Evolutionary conservation across 2,888 invertebrate species (phyloP), one percentile per base, ranked within the genome.

Genomic region (Chirona hameri): DNA sequence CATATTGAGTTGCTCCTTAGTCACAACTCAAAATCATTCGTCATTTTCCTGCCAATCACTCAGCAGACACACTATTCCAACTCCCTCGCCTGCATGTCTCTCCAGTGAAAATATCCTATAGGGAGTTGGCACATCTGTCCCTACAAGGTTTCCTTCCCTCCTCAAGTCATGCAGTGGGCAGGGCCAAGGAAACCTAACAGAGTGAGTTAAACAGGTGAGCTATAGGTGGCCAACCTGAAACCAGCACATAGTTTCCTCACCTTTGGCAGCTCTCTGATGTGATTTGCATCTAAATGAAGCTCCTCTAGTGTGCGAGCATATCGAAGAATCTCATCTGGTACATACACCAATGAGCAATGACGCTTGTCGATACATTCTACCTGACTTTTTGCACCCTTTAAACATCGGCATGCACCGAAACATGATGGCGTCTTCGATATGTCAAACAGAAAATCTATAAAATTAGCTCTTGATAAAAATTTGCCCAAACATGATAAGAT

Each of bases 291-390:
- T 87, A 99, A 91, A 87, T 99, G 92, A 86, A 99, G 92, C 90
- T 99, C 99, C 90, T 99, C 99, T 87, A 99, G 91, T 89, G 97
- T 98, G 88, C 98, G 92, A 85, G 97, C 94, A 90, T 99, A 98
- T 87, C 99, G 93, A 88, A 98, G 92, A 89, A 99, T 96, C 89
- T 99, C 99, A 90, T 98, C 97, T 87, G 99, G 99, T 88, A 99
- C 96, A 89, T 93, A 94, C 88, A 95, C 94, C 90, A 99, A 92
- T 87, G 97, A 98, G 91, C 98, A 97, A 91, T 99, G 99, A 90
- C 99, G 94, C 91, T 98, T 97, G 92, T 99, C 99, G 91, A 99
- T 95, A 91, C 94, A 97, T 91, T 99, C 99, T 90, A 99, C 96
- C 93, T 99, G 99, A 91, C 98, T 94, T 92, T n/a, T 98, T 98